phyloP scores from a whole-genome alignment of 2,113 vertebrate genomes.

The Euleptes europaea region DNA sequence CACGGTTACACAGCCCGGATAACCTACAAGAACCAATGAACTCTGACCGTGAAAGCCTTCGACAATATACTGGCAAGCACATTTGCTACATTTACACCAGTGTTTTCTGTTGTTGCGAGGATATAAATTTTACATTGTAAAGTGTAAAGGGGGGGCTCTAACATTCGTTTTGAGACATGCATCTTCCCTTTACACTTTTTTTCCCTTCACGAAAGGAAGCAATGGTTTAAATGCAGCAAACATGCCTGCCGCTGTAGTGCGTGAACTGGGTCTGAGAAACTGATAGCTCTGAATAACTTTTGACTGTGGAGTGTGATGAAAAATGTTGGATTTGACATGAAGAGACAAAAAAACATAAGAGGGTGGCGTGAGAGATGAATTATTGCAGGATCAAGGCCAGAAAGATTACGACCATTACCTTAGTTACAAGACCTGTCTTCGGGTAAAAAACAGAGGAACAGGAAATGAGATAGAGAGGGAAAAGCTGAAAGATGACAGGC shows the following conservation, averaged over 20 bases:
- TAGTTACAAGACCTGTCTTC: neutral
- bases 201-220: no score
- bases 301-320: neutral
- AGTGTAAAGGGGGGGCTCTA: no score
- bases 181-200: no score
- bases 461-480: neutral
- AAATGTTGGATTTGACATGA: neutral
- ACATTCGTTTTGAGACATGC: no score
- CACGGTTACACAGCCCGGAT: no score
- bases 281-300: neutral
- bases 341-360: neutral
- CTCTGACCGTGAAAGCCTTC: no score
- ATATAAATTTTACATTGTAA: no score
- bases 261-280: neutral
- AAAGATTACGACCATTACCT: neutral
- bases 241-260: neutral
- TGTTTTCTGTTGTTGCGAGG: no score
- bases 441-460: neutral
- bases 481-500: neutral
- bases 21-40: no score
- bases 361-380: neutral
- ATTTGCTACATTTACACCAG: no score
- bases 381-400: neutral
- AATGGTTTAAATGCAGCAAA: no score
- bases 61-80: no score